These are phyloP conservation scores for Leucopternis melanops DNA, from an alignment of 2,113 vertebrate genomes.

Conservation along the genomic window DNA sequence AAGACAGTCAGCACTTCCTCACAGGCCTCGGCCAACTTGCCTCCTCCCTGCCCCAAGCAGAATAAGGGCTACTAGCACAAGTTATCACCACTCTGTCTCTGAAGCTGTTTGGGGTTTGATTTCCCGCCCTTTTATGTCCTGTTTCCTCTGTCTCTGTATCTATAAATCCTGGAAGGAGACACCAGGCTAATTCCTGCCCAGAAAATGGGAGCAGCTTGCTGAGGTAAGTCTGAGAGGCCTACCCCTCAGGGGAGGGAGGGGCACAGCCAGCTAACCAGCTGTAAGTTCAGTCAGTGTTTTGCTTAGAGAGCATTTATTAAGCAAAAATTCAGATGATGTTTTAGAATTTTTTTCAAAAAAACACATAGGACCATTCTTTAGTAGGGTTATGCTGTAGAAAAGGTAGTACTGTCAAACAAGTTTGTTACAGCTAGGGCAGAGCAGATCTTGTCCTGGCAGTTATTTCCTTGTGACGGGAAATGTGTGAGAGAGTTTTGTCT, in stretches of 20 bases:
- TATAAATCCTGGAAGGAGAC: neutral
- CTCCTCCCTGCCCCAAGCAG: fast-evolving
- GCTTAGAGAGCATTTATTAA: fast-evolving
- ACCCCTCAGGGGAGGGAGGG: fast-evolving
- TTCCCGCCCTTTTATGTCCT: fast-evolving
- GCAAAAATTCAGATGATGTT: fast-evolving
- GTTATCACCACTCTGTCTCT: fast-evolving
- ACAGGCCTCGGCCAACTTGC: fast-evolving
- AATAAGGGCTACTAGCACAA: fast-evolving
- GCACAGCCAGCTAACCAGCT: fast-evolving
- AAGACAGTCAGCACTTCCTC: fast-evolving
- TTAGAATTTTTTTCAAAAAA: fast-evolving
- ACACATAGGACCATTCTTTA: fast-evolving
- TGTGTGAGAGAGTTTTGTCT: fast-evolving
- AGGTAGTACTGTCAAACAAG: fast-evolving
- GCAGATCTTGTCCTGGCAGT: fast-evolving
- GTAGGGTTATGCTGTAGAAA: fast-evolving
- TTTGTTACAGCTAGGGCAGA: fast-evolving
- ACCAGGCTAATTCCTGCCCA: fast-evolving
- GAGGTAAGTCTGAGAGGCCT: neutral
- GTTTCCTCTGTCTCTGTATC: fast-evolving
- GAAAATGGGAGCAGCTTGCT: fast-evolving
- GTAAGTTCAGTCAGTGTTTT: fast-evolving
- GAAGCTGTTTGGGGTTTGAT: fast-evolving
- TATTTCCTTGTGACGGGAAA: fast-evolving